Percentiles rank a stretch among this genome's conserved stretches.
These are phyloP conservation scores for Acronicta alni DNA, from an alignment of 2,888 invertebrate species.

Conservation along the genomic window DNA sequence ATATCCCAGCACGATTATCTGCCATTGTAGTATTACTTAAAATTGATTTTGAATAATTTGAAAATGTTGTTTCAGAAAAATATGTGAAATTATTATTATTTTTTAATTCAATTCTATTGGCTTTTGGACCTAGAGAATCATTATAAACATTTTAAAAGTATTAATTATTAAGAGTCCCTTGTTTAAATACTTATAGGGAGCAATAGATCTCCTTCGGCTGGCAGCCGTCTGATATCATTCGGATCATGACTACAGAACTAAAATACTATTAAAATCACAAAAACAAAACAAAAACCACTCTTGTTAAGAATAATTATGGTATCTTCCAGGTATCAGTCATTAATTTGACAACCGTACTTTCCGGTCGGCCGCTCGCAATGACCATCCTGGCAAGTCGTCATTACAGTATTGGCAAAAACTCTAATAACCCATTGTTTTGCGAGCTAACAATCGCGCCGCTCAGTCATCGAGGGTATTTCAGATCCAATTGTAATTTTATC, in stretches of 20 bases:
- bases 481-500: conserved; percentile 52
- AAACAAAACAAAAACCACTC: conserved; percentile 14
- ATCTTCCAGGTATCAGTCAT: conserved; percentile 7
- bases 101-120: no score
- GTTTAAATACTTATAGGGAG: no score
- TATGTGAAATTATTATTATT: no score
- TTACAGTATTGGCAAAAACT: conserved; percentile 74
- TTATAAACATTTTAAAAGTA: no score
- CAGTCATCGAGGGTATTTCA: conserved; percentile 35
- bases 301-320: conserved; percentile 35
- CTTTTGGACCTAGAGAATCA: no score
- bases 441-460: conserved; percentile 50
- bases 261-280: conserved; percentile 1
- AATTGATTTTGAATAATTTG: no score
- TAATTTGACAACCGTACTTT: conserved; percentile 44
- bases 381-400: conserved; percentile 59
- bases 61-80: no score
- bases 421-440: conserved; percentile 77
- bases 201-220: no score
- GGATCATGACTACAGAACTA: neutral
- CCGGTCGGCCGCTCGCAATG: conserved; percentile 49
- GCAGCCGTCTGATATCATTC: no score
- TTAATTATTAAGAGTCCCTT: no score
- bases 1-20: no score
- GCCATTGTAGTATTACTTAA: no score